Conservation (phyloP, 2,888 invertebrate species). For the Caenorhabditis sinica region DNA sequence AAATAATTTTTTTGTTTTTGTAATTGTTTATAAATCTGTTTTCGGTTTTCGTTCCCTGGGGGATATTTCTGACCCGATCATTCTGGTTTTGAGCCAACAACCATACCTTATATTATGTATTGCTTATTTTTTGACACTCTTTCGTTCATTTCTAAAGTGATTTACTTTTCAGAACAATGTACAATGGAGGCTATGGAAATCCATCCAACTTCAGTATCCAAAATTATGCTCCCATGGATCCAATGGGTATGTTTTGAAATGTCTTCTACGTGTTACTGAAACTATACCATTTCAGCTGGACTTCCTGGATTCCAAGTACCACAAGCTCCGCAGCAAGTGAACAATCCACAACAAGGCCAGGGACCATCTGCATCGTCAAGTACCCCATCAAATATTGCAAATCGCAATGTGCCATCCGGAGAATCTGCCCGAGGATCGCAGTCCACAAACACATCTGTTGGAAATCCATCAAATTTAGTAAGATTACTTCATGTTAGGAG, state of each 20-base stretch:
- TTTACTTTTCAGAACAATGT: not conserved
- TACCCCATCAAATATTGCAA: too few species aligned
- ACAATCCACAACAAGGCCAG: not conserved
- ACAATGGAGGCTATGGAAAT: not conserved
- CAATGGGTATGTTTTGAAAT: slow-evolving; percentile 26
- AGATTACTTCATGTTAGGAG: not conserved
- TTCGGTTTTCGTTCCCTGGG: not conserved
- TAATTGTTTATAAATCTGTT: slow-evolving; percentile 26
- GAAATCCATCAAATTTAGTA: not conserved
- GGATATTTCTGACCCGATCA: not conserved
- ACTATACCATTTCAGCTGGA: not conserved
- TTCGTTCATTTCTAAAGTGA: not conserved
- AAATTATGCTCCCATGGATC: slow-evolving; percentile 35
- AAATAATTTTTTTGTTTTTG: slow-evolving; percentile 39
- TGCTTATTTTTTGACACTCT: not conserved
- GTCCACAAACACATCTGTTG: not conserved
- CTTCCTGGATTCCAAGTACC: slow-evolving; percentile 4
- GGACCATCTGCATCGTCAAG: not conserved
- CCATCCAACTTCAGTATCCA: not conserved
- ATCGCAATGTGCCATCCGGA: too few species aligned
- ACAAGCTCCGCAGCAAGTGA: not conserved
- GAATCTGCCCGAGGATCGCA: not conserved
- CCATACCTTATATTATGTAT: not conserved
- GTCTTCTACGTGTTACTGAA: too few species aligned
- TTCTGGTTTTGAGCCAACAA: not conserved